phyloP scores from a whole-genome alignment of 30 jellyfish, hydroid and myxozoan genomes.

The Hydra vulgaris region DNA sequence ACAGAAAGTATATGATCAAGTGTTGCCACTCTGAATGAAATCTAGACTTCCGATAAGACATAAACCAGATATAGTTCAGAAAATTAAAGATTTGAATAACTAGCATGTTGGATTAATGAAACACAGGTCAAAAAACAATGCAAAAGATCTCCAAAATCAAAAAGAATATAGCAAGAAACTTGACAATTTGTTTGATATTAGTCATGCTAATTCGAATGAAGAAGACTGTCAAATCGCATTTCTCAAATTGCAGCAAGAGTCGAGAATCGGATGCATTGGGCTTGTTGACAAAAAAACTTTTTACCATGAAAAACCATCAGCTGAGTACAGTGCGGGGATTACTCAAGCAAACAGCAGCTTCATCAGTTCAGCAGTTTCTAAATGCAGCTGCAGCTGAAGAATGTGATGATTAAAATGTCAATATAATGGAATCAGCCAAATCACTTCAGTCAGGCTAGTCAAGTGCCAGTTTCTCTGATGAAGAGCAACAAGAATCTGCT shows the following conservation, averaged over 20 bases:
- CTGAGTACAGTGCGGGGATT: background rate
- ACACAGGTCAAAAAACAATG: background rate
- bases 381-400: background rate
- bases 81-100: background rate
- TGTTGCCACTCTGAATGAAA: background rate
- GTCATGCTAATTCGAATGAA: background rate
- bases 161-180: background rate
- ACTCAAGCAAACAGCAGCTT: background rate
- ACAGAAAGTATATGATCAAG: background rate
- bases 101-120: background rate
- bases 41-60: background rate
- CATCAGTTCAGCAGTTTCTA: background rate
- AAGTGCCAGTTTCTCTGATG: background rate
- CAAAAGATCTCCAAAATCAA: background rate
- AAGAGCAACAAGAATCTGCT: background rate
- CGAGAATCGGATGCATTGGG: background rate
- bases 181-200: background rate
- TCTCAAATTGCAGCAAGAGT: background rate
- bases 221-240: background rate
- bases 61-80: background rate
- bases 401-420: background rate
- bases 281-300: background rate
- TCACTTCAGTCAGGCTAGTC: background rate
- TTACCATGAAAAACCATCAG: background rate
- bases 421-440: too few species aligned